These are phyloP conservation scores for Xestia xanthographa DNA, from an alignment of 2,888 invertebrate species.

Conservation along the genomic window DNA sequence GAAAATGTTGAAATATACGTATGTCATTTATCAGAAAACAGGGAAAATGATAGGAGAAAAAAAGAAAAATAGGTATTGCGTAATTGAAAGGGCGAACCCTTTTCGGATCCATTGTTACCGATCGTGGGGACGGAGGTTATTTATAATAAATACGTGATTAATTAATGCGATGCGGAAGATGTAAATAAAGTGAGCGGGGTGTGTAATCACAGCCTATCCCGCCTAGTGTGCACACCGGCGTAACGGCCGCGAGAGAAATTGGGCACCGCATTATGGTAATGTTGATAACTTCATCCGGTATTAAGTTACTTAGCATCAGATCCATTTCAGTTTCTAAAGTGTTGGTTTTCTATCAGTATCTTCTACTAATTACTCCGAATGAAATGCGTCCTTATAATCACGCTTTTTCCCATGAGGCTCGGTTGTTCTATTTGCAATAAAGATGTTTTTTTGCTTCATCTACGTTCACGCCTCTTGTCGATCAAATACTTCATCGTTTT, in stretches of 20 bases:
- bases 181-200: slow-evolving; percentile 6
- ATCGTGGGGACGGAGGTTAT: slow-evolving; percentile 10
- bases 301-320: not conserved
- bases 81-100: slow-evolving; percentile 38
- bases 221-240: not conserved
- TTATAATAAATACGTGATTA: slow-evolving; percentile 15
- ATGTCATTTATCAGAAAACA: slow-evolving; percentile 13
- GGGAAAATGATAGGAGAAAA: slow-evolving; percentile 14
- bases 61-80: slow-evolving; percentile 6
- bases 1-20: slow-evolving; percentile 13
- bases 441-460: too few relatives aligned
- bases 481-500: too few relatives aligned
- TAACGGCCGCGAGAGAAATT: not conserved
- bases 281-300: slow-evolving; percentile 1
- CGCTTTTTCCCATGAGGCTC: not conserved
- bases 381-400: not conserved
- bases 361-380: not conserved
- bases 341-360: not conserved
- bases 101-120: slow-evolving; percentile 33
- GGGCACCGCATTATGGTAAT: slow-evolving; percentile 16
- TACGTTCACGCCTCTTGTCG: too few relatives aligned
- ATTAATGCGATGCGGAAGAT: slow-evolving; percentile 15
- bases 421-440: too few relatives aligned
- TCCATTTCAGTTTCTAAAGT: not conserved
- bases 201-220: not conserved